phyloP scores from a whole-genome alignment of 2,888 invertebrate species.

The Calephelis perditalis region DNA sequence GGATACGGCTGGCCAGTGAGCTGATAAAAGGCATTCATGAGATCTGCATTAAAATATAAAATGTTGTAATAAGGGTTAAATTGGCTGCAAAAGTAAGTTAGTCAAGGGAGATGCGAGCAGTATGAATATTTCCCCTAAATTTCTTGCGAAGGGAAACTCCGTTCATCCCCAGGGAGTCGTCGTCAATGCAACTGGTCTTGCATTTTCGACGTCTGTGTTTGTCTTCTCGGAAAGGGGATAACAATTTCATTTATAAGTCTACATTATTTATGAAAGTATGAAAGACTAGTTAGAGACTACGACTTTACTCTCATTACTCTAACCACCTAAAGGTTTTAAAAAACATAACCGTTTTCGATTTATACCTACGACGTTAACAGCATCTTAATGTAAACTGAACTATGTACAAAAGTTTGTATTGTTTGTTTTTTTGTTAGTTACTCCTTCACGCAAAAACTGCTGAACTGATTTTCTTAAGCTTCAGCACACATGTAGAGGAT shows the following conservation, averaged over 20 bases:
- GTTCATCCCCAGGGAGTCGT: constrained; percentile 46
- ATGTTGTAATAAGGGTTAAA: constrained; percentile 19
- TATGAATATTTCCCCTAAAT: constrained; percentile 47
- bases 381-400: too few relatives aligned
- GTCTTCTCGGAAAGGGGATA: constrained; percentile 38
- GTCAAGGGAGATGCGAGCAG: constrained; percentile 36
- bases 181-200: constrained; percentile 52
- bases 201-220: constrained; percentile 50
- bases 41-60: too few relatives aligned
- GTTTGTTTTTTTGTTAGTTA: too few relatives aligned
- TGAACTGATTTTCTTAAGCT: too few relatives aligned
- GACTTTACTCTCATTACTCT: not conserved
- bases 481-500: too few relatives aligned
- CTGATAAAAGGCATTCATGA: too few relatives aligned
- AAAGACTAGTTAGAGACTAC: constrained; percentile 14
- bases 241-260: constrained; percentile 33
- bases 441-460: too few relatives aligned
- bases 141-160: constrained; percentile 44
- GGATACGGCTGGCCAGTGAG: too few relatives aligned
- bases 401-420: too few relatives aligned
- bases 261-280: constrained; percentile 30
- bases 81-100: constrained; percentile 15
- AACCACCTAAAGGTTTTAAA: too few relatives aligned
- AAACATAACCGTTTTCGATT: too few relatives aligned
- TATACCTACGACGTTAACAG: too few relatives aligned